Conservation (phyloP, 2,797 vertebrate species). For the Varecia variegata region DNA sequence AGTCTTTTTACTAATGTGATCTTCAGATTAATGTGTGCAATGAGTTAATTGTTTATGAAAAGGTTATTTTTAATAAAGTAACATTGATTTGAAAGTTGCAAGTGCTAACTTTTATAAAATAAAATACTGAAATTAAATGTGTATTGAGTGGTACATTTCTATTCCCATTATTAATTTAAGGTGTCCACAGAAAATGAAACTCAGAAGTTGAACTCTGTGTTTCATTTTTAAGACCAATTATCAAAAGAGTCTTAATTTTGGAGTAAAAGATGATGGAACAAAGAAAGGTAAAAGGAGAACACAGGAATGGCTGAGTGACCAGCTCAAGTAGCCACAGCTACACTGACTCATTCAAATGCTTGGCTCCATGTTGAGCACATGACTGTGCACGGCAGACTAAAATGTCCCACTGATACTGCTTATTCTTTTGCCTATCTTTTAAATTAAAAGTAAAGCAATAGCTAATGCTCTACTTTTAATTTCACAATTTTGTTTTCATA, state of each 20-base stretch:
- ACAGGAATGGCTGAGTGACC: background rate
- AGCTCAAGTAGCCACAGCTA: background rate
- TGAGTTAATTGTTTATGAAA: background rate
- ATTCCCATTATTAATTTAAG: background rate
- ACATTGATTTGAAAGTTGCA: background rate
- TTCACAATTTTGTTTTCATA: background rate
- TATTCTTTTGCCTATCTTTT: background rate
- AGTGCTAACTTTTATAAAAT: background rate
- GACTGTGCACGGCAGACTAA: background rate
- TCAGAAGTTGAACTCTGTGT: background rate
- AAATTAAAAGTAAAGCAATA: background rate
- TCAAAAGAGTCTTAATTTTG: background rate
- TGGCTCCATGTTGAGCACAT: background rate
- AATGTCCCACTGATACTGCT: background rate
- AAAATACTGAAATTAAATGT: background rate
- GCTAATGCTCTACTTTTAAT: background rate
- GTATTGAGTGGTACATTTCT: background rate
- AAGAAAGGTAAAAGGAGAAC: background rate
- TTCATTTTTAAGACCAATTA: background rate
- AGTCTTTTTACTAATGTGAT: too few species aligned
- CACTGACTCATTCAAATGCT: background rate
- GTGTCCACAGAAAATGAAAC: background rate
- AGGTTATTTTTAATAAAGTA: background rate
- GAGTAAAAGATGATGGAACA: background rate
- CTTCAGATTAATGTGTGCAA: background rate